These are phyloP conservation scores for Stegodyphus dumicola DNA, from an alignment of 1,140 invertebrate species.

Conservation along the genomic window DNA sequence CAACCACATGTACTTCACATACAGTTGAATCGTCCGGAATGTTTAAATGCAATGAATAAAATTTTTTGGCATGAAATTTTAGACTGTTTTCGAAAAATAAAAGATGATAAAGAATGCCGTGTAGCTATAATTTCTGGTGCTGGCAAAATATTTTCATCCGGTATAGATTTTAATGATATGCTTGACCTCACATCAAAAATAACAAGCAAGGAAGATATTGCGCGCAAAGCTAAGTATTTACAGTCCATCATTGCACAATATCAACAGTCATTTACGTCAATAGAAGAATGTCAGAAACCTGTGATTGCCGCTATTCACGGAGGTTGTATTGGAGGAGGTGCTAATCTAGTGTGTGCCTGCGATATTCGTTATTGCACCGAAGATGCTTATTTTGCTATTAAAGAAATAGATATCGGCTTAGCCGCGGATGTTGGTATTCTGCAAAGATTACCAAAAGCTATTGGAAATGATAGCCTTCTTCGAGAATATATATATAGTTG, in stretches of 20 bases:
- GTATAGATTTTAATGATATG: slow-evolving; percentile 69
- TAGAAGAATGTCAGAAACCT: slow-evolving; percentile 90
- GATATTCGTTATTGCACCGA: slow-evolving; percentile 81
- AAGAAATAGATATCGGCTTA: slow-evolving; percentile 84
- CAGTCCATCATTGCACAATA: slow-evolving; percentile 76
- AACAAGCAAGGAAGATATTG: slow-evolving; percentile 74
- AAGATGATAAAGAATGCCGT: slow-evolving; percentile 75
- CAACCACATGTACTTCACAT: slow-evolving; percentile 73
- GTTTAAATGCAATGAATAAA: slow-evolving; percentile 84
- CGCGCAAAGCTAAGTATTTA: slow-evolving; percentile 77
- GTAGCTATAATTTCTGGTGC: slow-evolving; percentile 84
- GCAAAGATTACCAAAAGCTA: slow-evolving; percentile 90
- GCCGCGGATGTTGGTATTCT: slow-evolving; percentile 95
- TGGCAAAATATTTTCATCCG: slow-evolving; percentile 85
- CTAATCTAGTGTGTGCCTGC: slow-evolving; percentile 85
- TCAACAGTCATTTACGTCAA: slow-evolving; percentile 81
- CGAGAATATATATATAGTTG: slow-evolving; percentile 90
- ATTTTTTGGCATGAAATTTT: slow-evolving; percentile 84
- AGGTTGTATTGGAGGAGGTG: slow-evolving; percentile 90
- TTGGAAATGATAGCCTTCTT: slow-evolving; percentile 87
- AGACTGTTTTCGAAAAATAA: slow-evolving; percentile 52
- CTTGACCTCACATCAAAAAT: slow-evolving; percentile 55
- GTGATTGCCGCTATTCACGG: slow-evolving; percentile 88
- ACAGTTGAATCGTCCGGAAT: slow-evolving; percentile 87
- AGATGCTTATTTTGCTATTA: slow-evolving; percentile 93